phyloP scores from a whole-genome alignment of 2,113 vertebrate species.

The Cygnus atratus region DNA sequence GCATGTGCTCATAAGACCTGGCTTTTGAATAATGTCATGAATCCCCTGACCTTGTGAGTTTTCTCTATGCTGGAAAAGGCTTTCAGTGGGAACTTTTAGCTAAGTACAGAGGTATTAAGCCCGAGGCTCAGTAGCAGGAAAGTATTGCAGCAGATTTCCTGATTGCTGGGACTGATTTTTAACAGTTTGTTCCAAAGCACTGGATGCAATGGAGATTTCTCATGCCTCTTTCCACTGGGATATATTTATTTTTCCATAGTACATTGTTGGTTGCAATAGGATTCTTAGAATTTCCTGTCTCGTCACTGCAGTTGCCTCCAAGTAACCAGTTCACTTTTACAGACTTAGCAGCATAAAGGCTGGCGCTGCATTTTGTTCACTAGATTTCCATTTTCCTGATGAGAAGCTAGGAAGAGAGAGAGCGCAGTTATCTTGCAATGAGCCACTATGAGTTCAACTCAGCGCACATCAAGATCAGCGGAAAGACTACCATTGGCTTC shows the following conservation, averaged over 20 bases:
- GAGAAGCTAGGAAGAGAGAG: not conserved
- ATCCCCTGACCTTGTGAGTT: not conserved
- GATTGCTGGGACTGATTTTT: slow-evolving; percentile 45
- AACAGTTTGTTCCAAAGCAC: slow-evolving; percentile 47
- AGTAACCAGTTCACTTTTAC: slow-evolving; percentile 30
- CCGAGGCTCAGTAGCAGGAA: slow-evolving; percentile 37
- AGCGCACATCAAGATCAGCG: not conserved
- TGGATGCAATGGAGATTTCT: slow-evolving; percentile 50
- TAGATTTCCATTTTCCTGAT: not conserved
- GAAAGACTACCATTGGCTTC: not conserved
- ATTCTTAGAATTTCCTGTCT: slow-evolving; percentile 63
- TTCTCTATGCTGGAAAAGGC: not conserved
- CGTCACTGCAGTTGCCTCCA: not conserved
- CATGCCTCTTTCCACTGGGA: slow-evolving; percentile 52
- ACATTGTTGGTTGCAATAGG: slow-evolving; percentile 60
- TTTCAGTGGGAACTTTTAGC: slow-evolving; percentile 3
- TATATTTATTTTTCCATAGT: slow-evolving; percentile 67
- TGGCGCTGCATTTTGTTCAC: slow-evolving; percentile 9
- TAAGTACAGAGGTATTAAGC: not conserved
- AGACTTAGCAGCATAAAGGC: slow-evolving; percentile 1
- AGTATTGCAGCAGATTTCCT: slow-evolving; percentile 65
- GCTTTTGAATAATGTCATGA: not conserved
- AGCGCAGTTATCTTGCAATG: not conserved
- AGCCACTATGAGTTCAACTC: not conserved
- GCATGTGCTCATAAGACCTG: not conserved